Conservation (phyloP, 2,797 vertebrate species). For the Ctenopoma kingsleyae region DNA sequence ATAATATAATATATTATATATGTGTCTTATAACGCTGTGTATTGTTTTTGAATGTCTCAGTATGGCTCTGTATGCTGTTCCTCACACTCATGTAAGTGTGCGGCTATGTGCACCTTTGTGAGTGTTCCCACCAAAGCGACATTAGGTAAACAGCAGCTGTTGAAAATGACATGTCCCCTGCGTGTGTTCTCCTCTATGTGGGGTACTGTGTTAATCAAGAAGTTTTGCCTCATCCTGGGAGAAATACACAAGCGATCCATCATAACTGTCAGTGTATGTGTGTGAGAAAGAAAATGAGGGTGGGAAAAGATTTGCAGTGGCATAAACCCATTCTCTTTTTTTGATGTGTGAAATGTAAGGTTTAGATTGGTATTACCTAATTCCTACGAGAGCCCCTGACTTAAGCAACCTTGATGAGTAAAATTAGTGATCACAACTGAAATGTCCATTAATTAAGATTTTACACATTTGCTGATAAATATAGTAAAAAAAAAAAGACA, state of each 20-base stretch:
- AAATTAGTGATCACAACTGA: too few species aligned
- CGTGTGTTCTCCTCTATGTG: slow-evolving; percentile 40
- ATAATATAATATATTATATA: too few species aligned
- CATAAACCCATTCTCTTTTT: not conserved
- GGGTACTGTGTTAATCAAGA: slow-evolving; percentile 67
- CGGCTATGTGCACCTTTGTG: slow-evolving; percentile 16
- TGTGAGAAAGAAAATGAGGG: not conserved
- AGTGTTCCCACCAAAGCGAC: slow-evolving; percentile 24
- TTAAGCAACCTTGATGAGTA: too few species aligned
- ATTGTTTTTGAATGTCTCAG: too few species aligned
- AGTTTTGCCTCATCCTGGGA: slow-evolving; percentile 60
- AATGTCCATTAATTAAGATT: too few species aligned
- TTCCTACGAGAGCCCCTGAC: too few species aligned
- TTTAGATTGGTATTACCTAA: too few species aligned
- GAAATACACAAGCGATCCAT: slow-evolving; percentile 52
- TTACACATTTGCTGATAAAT: too few species aligned
- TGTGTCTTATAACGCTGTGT: too few species aligned
- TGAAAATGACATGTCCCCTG: slow-evolving; percentile 51
- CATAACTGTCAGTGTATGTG: slow-evolving; percentile 37
- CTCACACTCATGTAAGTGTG: not conserved
- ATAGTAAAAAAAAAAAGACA: too few species aligned
- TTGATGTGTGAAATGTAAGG: too few species aligned
- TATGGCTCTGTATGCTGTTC: not conserved
- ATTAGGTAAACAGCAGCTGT: slow-evolving; percentile 63
- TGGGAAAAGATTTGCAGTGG: not conserved